phyloP scores from a whole-genome alignment of 2,797 vertebrate genomes.

The Falco novaeseelandiae region DNA sequence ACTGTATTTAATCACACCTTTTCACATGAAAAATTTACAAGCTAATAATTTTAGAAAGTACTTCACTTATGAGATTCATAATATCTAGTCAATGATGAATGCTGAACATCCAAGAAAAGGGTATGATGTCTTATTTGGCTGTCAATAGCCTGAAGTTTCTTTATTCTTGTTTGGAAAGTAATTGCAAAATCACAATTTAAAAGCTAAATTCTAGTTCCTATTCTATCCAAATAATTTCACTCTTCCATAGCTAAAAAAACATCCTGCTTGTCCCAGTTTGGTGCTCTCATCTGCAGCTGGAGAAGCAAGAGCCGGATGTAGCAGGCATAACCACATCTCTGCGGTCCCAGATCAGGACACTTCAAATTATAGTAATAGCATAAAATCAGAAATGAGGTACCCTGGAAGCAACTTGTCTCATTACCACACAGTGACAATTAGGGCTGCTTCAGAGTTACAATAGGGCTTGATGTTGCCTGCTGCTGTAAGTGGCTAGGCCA shows the following conservation, averaged over 20 bases:
- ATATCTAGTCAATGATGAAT: background rate
- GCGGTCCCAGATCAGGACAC: background rate
- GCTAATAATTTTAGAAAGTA: background rate
- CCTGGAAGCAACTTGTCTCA: background rate
- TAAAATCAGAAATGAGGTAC: background rate
- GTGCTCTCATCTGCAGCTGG: background rate
- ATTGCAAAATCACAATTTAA: background rate
- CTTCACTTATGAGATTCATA: accelerated
- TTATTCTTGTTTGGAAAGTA: background rate
- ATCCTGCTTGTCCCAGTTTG: background rate
- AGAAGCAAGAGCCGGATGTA: background rate
- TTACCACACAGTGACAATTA: background rate
- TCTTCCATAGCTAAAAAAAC: background rate
- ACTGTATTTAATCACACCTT: background rate
- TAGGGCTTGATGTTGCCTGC: background rate
- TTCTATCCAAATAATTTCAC: background rate
- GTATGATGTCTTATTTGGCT: background rate
- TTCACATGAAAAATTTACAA: background rate
- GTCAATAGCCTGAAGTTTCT: background rate
- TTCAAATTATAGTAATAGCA: background rate
- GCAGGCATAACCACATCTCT: background rate
- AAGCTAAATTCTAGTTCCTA: background rate
- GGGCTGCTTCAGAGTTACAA: background rate
- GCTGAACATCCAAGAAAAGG: background rate
- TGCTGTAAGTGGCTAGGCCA: background rate